Percentiles rank a stretch among this genome's conserved stretches.
Conservation (phyloP, 2,113 vertebrate species). For the Himantopus leucocephalus region DNA sequence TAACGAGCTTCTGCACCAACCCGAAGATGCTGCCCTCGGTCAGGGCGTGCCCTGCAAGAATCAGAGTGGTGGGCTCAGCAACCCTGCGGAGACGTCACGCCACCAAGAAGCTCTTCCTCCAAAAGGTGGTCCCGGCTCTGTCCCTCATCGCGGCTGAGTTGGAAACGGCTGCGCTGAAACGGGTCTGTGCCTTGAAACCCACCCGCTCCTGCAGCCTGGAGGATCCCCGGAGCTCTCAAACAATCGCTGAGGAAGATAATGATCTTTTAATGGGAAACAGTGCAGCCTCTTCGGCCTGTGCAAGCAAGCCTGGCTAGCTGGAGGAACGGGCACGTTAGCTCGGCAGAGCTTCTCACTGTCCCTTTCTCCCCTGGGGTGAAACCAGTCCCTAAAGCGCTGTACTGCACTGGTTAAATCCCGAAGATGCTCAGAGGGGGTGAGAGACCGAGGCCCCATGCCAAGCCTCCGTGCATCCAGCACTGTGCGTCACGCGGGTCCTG, state of each 20-base stretch:
- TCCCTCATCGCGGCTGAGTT: background rate
- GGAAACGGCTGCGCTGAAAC: background rate
- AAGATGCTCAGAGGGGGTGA: background rate
- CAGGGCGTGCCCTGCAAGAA: no score
- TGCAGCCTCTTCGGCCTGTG: background rate
- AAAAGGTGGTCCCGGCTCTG: background rate
- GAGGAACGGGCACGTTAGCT: rapidly evolving
- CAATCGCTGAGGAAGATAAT: background rate
- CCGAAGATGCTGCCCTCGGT: background rate
- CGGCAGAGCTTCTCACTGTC: background rate
- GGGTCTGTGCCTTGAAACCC: background rate
- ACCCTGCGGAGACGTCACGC: rapidly evolving
- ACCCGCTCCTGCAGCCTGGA: background rate
- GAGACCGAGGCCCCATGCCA: background rate
- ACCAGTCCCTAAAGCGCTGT: background rate
- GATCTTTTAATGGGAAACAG: background rate
- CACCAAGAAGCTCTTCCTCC: background rate
- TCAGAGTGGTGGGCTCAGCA: background rate
- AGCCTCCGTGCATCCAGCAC: background rate
- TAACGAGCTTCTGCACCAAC: background rate
- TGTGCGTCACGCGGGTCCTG: rapidly evolving
- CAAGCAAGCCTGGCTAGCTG: background rate
- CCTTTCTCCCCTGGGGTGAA: background rate
- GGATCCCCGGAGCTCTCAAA: no score
- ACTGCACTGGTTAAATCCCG: background rate